Base-by-base conservation (phyloP, 2,888 invertebrate species). In the Cephus rjabovi region DNA sequence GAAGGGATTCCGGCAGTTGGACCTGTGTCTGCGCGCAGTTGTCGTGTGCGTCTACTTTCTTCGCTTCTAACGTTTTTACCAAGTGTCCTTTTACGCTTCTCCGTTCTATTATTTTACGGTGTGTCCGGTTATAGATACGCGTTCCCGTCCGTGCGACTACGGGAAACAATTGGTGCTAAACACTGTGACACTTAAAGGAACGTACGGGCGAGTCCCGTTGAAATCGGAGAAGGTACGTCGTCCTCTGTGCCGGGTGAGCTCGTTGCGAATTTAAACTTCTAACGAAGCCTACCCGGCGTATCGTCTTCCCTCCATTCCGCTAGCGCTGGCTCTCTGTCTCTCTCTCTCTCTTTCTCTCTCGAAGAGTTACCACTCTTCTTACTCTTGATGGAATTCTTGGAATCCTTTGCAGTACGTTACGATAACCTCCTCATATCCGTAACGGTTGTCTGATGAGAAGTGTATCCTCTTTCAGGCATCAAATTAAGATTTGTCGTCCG, bases 1-100 rank as follows among this genome's bases (percentile, higher is more conserved):
- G 78, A 80, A 84, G 87, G 87, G 84, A 80, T 83, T 83, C 83
- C 85, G 88, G 86, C 88, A 88, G 88, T 89, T 87, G 84, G 83
- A 83, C 82, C 82, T 82, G 86, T 81, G 82, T 79, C 75, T 56
- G 56, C 56, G 23, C 56, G 56, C 56, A 56, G 23, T 56, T 23
- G 56, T 23, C 56, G 56, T 56, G 56, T 56, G 56, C 56, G 56
- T 56, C 56, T 9, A 56, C 56, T 56, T 56, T 56, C 56, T 23
- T 56, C 23, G 56, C 56, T 56, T 40, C 56, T 56, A 56, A 56
- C 56, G 56, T 56, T 56, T 56, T 56, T 56, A 56, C 56, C 9
- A 56, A 56, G 56, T 56, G 56, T 23, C 56, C 56, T 56, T 23
- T 56, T 56, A 56, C 23, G 23, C 23, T 56, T 56, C 56, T 56